These are phyloP conservation scores for Dryoscopus gambensis DNA, from an alignment of 2,113 vertebrate species.

Conservation along the genomic window DNA sequence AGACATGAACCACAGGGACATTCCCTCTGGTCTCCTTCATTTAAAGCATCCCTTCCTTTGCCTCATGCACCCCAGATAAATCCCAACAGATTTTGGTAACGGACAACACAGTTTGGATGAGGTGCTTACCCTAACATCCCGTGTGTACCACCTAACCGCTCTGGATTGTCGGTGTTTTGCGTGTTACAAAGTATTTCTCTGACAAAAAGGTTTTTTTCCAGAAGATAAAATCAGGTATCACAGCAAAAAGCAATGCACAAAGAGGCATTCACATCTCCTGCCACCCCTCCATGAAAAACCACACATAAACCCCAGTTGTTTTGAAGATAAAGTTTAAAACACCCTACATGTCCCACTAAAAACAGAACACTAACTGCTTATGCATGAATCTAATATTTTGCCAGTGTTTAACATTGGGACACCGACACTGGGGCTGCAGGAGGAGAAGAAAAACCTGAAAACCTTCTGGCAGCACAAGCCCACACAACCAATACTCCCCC, in stretches of 20 bases:
- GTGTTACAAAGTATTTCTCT: not conserved
- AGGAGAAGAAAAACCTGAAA: not conserved
- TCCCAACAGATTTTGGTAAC: not conserved
- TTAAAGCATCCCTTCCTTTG: not conserved
- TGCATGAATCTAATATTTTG: not conserved
- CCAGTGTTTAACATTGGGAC: not conserved
- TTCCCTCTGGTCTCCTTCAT: not conserved
- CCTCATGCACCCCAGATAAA: fast-evolving
- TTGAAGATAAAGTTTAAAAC: not conserved
- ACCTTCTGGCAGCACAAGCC: not conserved
- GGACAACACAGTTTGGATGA: not conserved
- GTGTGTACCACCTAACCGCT: not conserved
- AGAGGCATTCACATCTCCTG: not conserved
- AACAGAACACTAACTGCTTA: not conserved
- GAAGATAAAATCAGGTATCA: not conserved
- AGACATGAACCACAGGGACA: not conserved
- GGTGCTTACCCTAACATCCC: not conserved
- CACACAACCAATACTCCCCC: not conserved
- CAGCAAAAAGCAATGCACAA: not conserved
- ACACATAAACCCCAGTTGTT: not conserved
- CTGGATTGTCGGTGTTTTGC: not conserved
- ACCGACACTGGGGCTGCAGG: not conserved
- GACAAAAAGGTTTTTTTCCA: not conserved
- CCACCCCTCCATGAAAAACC: not conserved
- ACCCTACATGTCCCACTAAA: not conserved